Evolutionary conservation across 1,140 invertebrate species (phyloP).

Genomic region (Drosophila pachea): DNA sequence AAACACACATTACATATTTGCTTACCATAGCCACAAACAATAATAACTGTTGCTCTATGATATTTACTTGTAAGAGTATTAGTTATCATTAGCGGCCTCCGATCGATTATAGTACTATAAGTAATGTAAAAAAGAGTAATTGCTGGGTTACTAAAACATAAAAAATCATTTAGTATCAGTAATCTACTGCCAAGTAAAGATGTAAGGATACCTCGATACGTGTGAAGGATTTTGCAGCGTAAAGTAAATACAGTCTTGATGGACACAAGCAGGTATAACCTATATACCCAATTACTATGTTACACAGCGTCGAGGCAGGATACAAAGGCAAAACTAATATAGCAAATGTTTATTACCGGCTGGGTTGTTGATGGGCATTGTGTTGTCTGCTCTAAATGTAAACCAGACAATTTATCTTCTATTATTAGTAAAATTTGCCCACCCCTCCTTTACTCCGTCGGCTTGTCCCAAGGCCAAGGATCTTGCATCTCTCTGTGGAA

Average conservation of each 20-base stretch:
- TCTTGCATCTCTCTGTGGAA: conserved; percentile 41
- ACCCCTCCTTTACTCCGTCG: conserved; percentile 20
- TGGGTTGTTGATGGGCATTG: conserved; percentile 57
- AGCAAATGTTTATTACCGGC: conserved; percentile 47
- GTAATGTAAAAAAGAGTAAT: no score
- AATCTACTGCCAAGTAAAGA: no score
- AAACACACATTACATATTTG: no score
- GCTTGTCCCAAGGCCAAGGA: conserved; percentile 65
- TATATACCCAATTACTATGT: no score
- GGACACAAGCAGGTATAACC: conserved; percentile 38
- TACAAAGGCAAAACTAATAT: conserved; percentile 26
- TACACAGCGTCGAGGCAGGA: no score
- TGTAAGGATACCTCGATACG: not conserved
- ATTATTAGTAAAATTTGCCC: conserved; percentile 68
- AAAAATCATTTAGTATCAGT: no score
- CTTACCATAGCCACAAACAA: no score
- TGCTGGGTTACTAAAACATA: no score
- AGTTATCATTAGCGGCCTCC: no score
- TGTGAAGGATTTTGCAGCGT: conserved; percentile 14
- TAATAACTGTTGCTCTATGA: no score
- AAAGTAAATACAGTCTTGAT: conserved; percentile 11
- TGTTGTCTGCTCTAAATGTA: conserved; percentile 71
- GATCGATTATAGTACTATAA: no score
- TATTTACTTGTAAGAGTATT: no score
- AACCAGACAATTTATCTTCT: conserved; percentile 75